Evolutionary conservation across 1,140 invertebrate species (phyloP).

Genomic region (Mizuhopecten yessoensis): DNA sequence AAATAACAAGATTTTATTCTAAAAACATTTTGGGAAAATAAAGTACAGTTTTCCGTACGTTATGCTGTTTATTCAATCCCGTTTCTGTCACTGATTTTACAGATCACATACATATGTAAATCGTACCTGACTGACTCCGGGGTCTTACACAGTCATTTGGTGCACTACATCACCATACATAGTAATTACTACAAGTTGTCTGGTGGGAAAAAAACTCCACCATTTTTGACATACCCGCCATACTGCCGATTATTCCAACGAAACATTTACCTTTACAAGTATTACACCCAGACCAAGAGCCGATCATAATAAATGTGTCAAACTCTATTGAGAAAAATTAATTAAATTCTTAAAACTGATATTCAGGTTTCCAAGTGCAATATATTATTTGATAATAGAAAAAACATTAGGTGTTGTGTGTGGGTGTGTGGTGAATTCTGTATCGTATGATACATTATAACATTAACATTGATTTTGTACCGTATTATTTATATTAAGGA

Average conservation of each 20-base stretch:
- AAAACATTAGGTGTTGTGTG: background rate
- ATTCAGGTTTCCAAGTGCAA: background rate
- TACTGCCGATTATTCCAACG: background rate
- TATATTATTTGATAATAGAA: background rate
- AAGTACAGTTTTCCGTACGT: too few relatives aligned
- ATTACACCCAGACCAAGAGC: too few relatives aligned
- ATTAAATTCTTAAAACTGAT: background rate
- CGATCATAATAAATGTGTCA: background rate
- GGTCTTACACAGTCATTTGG: background rate
- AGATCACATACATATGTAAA: background rate
- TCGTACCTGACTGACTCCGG: background rate
- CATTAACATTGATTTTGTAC: too few relatives aligned
- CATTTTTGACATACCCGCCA: background rate
- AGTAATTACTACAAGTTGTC: background rate
- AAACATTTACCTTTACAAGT: background rate
- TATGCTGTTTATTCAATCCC: too few relatives aligned
- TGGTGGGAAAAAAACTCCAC: background rate
- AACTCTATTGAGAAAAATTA: background rate
- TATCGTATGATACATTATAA: too few relatives aligned
- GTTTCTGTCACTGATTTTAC: too few relatives aligned
- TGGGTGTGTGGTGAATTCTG: background rate
- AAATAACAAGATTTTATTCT: too few relatives aligned
- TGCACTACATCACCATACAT: background rate
- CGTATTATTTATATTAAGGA: too few relatives aligned
- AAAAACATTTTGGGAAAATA: too few relatives aligned